Evolutionary conservation across 2,797 vertebrate genomes (phyloP), one percentile per base, ranked within the genome.

Genomic region (Cetoscarus ocellatus): DNA sequence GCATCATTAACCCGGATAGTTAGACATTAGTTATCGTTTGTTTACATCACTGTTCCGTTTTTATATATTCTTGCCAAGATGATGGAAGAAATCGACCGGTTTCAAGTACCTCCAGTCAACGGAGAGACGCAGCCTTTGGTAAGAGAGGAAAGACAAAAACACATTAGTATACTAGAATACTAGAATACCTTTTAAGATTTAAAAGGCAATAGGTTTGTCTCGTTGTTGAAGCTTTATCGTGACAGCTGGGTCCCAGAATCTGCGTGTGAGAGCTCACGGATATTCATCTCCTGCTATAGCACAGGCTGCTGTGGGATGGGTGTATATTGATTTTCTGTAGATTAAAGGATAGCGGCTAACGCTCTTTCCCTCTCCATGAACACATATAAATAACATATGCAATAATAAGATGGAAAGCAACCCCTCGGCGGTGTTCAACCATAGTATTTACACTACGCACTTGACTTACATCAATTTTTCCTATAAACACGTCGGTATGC

Each of bases 51-150:
- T 19, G 83, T 49, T 62, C 90, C 75, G 56, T 70, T 70, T 62
- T 38, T 19, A 1, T 8, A 15, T 58, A 53, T 19, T 38, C 75
- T 82, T 42, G 79, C 83, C 93, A 95, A 92, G 93, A 97, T 97
- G 96, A 98, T 98, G 97, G 97, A 98, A 91, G 96, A 98, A 93
- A 97, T 97, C 85, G 97, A 98, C 94, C 94, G 97, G 89, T 97
- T 98, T 93, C 97, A 98, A 90, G 97, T 98, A 74, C 97, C 97
- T 87, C 95, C 96, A 81, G 96, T 96, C 71, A 96, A 96, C 90
- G 96, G 96, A 75, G 97, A 98, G 94, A 97, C 96, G 73, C 96
- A 98, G 91, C 97, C 96, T 82, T 91, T 98, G 97, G 97, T 97
- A 93, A 96, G 97, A 61, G 39, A 89, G 45, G 11, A 73, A 11